phyloP scores from a whole-genome alignment of 2,888 invertebrate species.

The Chaetogeoica ovagalla region DNA sequence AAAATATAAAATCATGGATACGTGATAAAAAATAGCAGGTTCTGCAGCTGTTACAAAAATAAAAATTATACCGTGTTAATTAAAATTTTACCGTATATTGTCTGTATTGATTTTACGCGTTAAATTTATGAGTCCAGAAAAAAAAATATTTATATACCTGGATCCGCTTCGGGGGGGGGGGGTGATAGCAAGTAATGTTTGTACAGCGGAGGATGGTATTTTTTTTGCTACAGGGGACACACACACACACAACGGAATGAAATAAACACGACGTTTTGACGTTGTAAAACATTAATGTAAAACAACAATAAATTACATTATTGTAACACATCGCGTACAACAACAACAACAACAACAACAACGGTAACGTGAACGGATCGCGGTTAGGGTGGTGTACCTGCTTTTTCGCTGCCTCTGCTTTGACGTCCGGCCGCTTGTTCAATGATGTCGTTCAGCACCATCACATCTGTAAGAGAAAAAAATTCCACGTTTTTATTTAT shows the following conservation, averaged over 20 bases:
- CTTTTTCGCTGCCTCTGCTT: slow-evolving; percentile 82
- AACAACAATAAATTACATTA: slow-evolving; percentile 15
- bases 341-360: slow-evolving; percentile 24
- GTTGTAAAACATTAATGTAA: background rate
- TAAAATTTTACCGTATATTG: too few species aligned
- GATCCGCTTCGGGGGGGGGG: background rate
- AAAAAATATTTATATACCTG: too few species aligned
- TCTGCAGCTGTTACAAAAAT: too few species aligned
- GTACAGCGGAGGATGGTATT: slow-evolving; percentile 13
- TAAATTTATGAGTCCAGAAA: too few species aligned
- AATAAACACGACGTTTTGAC: background rate
- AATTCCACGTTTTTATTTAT: too few species aligned
- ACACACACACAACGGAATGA: slow-evolving; percentile 3
- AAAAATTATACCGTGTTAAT: too few species aligned
- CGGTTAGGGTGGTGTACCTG: slow-evolving; percentile 68
- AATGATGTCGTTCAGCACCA: slow-evolving; percentile 95
- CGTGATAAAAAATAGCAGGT: too few species aligned
- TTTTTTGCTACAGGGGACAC: background rate
- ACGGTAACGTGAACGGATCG: background rate
- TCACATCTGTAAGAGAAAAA: slow-evolving; percentile 74
- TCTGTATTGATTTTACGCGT: too few species aligned
- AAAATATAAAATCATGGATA: too few species aligned
- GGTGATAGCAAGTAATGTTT: slow-evolving; percentile 40
- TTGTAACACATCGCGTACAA: slow-evolving; percentile 18
- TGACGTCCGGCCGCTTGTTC: slow-evolving; percentile 91